Evolutionary conservation across 2,113 vertebrate species (phyloP), one percentile per base, ranked within the genome.

Genomic region (Patagioenas fasciata): DNA sequence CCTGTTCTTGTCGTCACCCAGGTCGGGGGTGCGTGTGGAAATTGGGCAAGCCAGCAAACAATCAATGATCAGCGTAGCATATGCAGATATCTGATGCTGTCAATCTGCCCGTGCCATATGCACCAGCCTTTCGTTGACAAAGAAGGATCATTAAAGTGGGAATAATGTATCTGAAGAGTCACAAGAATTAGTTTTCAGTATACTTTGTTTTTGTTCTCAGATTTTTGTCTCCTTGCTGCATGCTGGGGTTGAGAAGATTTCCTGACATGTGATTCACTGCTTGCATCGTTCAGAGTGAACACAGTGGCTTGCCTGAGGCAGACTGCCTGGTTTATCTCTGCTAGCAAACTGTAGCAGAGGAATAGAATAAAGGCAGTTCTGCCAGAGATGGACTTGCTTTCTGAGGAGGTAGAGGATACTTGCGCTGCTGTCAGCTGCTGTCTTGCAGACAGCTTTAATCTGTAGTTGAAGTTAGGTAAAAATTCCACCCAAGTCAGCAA

Each of bases 401-500:
- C 65, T 60, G 29, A 85, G 70, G 38, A 81, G 57, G 23, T 18
- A 51, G 61, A n/a, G 53, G 58, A 72, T 64, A 47, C 72, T 84
- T 56, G n/a, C 13, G 2, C 42, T 50, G 34, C 62, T 91, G 14
- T 48, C 78, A 69, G 50, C 44, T 72, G 60, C 50, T 64, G 40
- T 51, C 64, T 69, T 28, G 38, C 7, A 29, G 50, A 71, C 66
- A 69, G 38, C 32, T 82, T 82, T 82, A 93, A 50, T 93, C 82
- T 95, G 79, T 36, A 15, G 23, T 48, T 56, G 62, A 87, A 69
- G 57, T 60, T 31, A 42, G 53, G 64, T 36, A 44, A 44, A 79
- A 85, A 71, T 75, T 92, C 74, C 38, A 20, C 23, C 69, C 4
- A 66, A 51, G 66, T 88, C 94, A 95, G 79, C 85, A 92, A 5